phyloP scores from a whole-genome alignment of 1,140 invertebrate species.

The Samia ricini region DNA sequence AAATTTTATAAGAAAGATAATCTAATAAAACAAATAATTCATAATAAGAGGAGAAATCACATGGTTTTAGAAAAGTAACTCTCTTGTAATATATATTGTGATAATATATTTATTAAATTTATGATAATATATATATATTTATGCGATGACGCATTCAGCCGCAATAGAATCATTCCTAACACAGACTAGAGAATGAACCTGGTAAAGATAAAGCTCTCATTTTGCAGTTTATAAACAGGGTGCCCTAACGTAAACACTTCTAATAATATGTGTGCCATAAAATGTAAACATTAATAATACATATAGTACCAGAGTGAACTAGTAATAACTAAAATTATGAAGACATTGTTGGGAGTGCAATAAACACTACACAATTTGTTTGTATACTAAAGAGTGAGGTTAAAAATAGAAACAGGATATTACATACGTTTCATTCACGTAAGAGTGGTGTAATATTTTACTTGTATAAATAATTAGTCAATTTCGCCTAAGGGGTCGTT shows the following conservation, averaged over 20 bases:
- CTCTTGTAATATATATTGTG: too few relatives aligned
- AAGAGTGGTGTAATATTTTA: background rate
- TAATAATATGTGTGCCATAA: constrained; percentile 38
- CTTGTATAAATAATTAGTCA: background rate
- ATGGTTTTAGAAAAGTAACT: too few relatives aligned
- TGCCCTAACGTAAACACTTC: constrained; percentile 57
- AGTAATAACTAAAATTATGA: constrained; percentile 39
- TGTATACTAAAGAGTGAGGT: constrained; percentile 1
- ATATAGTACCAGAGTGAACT: constrained; percentile 26
- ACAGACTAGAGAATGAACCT: constrained; percentile 17
- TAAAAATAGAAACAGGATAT: background rate
- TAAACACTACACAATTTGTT: constrained; percentile 17
- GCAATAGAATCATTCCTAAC: too few relatives aligned
- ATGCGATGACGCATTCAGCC: too few relatives aligned
- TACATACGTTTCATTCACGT: background rate
- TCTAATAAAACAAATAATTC: too few relatives aligned
- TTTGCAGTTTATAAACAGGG: constrained; percentile 58
- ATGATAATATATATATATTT: too few relatives aligned
- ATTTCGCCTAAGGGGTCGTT: too few relatives aligned
- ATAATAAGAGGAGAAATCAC: too few relatives aligned
- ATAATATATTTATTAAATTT: too few relatives aligned
- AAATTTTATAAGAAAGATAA: too few relatives aligned
- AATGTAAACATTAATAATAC: constrained; percentile 65
- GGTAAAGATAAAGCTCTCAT: constrained; percentile 27
- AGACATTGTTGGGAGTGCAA: constrained; percentile 48